Conservation (phyloP, 2,113 vertebrate species). For the Ancistrus triradiatus region DNA sequence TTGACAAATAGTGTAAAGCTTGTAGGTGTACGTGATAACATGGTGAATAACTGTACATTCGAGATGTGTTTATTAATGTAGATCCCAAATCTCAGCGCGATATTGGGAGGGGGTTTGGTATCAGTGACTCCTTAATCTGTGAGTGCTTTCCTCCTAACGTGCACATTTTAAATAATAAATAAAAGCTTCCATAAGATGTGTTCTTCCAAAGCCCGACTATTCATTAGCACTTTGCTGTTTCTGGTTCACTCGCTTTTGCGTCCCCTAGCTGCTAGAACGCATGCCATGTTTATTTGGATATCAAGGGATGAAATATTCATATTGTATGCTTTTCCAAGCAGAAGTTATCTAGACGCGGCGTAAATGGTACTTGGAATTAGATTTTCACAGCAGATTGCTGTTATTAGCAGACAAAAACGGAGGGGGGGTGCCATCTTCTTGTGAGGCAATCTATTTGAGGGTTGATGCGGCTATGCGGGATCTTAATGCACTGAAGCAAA, state of each 20-base stretch:
- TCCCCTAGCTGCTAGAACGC: slow-evolving; percentile 60
- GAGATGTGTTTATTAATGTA: too few species aligned
- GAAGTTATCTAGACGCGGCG: slow-evolving; percentile 70
- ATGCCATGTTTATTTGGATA: slow-evolving; percentile 73
- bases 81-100: too few species aligned
- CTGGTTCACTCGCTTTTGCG: slow-evolving; percentile 55
- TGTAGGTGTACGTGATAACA: too few species aligned
- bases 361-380: slow-evolving; percentile 77
- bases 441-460: slow-evolving; percentile 72
- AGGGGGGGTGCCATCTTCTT: slow-evolving; percentile 64
- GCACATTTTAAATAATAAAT: slow-evolving; percentile 29
- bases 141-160: not conserved
- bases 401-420: slow-evolving; percentile 60
- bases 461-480: slow-evolving; percentile 61
- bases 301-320: slow-evolving; percentile 74
- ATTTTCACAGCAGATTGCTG: slow-evolving; percentile 76
- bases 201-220: slow-evolving; percentile 47
- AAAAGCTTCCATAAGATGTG: slow-evolving; percentile 40
- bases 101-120: too few species aligned
- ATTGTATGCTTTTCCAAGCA: slow-evolving; percentile 69
- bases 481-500: slow-evolving; percentile 78
- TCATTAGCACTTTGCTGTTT: slow-evolving; percentile 67
- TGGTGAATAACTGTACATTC: too few species aligned
- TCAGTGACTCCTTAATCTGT: too few species aligned
- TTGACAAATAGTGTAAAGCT: too few species aligned